These are phyloP conservation scores for Bucco capensis DNA, from an alignment of 2,113 vertebrate species.

Conservation along the genomic window DNA sequence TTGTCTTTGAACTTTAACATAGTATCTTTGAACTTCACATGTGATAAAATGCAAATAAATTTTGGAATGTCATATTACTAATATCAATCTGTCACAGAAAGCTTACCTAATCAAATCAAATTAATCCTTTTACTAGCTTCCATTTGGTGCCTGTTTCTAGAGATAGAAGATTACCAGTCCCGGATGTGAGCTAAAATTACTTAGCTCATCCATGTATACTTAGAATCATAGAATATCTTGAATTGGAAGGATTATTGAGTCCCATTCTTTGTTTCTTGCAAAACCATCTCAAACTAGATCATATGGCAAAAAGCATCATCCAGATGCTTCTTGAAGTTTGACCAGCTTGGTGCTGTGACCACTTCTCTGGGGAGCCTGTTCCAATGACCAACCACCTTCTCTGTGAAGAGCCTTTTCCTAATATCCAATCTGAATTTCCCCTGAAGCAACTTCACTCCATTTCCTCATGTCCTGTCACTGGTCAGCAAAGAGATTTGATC, in stretches of 20 bases:
- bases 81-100: not conserved
- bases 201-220: not conserved
- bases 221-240: not conserved
- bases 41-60: not conserved
- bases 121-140: not conserved
- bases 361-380: fast-evolving
- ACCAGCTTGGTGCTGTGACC: not conserved
- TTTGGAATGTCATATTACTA: not conserved
- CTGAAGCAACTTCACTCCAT: not conserved
- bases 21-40: not conserved
- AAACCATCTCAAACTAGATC: not conserved
- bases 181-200: not conserved
- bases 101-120: not conserved
- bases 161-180: not conserved
- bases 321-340: not conserved
- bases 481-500: not conserved
- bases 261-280: fast-evolving
- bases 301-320: fast-evolving
- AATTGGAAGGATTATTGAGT: not conserved
- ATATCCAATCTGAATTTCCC: not conserved
- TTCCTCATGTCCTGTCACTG: not conserved
- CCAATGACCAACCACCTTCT: not conserved
- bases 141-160: not conserved
- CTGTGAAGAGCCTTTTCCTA: not conserved
- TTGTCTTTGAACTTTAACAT: not conserved